A percentile compares a stretch with the other conserved stretches of the same genome.
phyloP scores from a whole-genome alignment of 53 echinoderm and acorn worm genomes.

The Paelopatides confundens region DNA sequence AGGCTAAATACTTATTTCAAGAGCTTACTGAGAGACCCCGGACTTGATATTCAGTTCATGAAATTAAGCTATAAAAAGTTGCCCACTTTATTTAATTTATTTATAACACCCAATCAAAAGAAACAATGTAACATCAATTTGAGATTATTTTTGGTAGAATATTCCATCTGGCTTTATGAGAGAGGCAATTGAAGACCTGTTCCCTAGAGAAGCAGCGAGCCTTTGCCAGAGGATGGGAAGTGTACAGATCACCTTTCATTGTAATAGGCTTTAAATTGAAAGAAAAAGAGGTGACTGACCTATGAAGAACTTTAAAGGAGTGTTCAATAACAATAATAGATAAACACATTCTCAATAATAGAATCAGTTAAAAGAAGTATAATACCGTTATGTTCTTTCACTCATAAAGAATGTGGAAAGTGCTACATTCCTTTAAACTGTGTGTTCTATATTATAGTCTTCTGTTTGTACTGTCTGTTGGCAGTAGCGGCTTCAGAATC shows the following conservation, averaged over 20 bases:
- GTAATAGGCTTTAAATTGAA: background rate
- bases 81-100: conserved; percentile 21
- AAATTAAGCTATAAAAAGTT: conserved; percentile 12
- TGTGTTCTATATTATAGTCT: too few relatives aligned
- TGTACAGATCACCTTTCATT: conserved; percentile 4
- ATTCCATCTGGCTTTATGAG: conserved; percentile 2
- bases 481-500: too few relatives aligned
- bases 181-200: background rate
- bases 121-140: conserved; percentile 37
- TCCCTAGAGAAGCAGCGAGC: background rate
- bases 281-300: conserved; percentile 14
- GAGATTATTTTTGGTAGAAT: background rate
- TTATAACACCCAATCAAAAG: conserved; percentile 7
- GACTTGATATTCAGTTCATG: conserved; percentile 25
- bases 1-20: background rate
- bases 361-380: too few relatives aligned
- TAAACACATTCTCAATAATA: too few relatives aligned
- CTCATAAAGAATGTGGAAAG: too few relatives aligned
- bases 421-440: too few relatives aligned
- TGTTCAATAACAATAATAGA: background rate
- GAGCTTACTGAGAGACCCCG: too few relatives aligned
- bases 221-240: conserved; percentile 38
- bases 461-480: too few relatives aligned
- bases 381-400: too few relatives aligned
- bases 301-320: background rate